These are phyloP conservation scores for Cryptops parisi DNA, from an alignment of 2,888 invertebrate genomes.

Conservation along the genomic window DNA sequence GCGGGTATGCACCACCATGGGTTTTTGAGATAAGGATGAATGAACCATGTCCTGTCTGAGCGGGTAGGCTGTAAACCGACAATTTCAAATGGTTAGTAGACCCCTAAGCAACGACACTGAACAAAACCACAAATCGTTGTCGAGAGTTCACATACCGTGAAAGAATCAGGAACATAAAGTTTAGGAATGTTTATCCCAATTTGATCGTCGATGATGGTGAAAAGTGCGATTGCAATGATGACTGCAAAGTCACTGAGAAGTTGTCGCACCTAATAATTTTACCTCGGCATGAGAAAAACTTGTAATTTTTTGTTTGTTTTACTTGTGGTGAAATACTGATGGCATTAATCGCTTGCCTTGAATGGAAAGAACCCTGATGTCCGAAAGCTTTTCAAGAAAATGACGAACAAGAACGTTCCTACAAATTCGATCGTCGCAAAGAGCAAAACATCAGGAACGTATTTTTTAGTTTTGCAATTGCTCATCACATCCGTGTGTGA, in stretches of 20 bases:
- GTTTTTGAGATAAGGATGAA: constrained; percentile 22
- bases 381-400: constrained; percentile 26
- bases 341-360: constrained; percentile 23
- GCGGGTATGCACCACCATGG: constrained; percentile 33
- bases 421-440: constrained; percentile 30
- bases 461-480: constrained; percentile 4
- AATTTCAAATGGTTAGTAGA: too few relatives aligned
- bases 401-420: constrained; percentile 30
- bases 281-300: too few relatives aligned
- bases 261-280: constrained; percentile 35
- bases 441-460: constrained; percentile 29
- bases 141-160: too few relatives aligned
- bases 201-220: constrained; percentile 32
- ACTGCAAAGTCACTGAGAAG: constrained; percentile 39
- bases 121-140: too few relatives aligned
- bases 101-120: too few relatives aligned
- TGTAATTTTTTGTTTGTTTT: too few relatives aligned
- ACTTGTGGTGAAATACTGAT: too few relatives aligned
- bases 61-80: constrained; percentile 20
- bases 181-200: constrained; percentile 36
- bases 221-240: constrained; percentile 35
- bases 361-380: constrained; percentile 27
- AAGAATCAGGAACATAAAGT: constrained; percentile 31
- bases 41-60: constrained; percentile 19
- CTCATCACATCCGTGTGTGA: neutral